Evolutionary conservation across 1,140 invertebrate species (phyloP), one percentile per base, ranked within the genome.

Genomic region (Lordiphosa collinella): DNA sequence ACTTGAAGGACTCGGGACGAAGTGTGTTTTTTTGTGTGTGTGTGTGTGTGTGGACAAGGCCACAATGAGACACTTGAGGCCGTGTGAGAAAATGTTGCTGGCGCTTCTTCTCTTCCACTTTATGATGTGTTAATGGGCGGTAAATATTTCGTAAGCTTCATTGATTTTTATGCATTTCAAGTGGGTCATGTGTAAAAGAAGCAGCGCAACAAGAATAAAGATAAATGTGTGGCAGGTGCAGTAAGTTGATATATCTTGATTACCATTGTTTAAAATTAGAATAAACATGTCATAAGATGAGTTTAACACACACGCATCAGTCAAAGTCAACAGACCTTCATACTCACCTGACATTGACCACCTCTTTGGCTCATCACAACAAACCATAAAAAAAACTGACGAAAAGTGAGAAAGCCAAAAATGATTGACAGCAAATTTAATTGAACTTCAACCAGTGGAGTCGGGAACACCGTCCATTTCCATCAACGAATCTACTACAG

Each of bases 91-190:
- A 62, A 14, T 12, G 47, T 22, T 14, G 31, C 13, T 32, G 25
- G 12, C 35, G 31, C 48, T 49, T 43, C 13, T 29, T 43, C 31
- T 13, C 11, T 50, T 38, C 40, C 37, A 49, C 9, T 41, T 71
- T 65, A 80, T 55, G 75, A 75, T 48, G 70, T 80, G 75, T 71
- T 82, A 80, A 80, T 80, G 76, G 75, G 75, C 75, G 76, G 75
- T 80, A 82, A 80, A 80, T 74, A 80, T 82, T 66, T 75, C 49
- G 55, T 71, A 80, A 82, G 75, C 75, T 80, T 53, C 75, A 80
- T 80, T 82, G 75, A 80, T 75, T 80, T 74, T 67, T 68, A 51
- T 57, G 69, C 64, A 68, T 53, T 51, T 44, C 60, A 79, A 80
- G 60, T 82, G 75, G 75, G 65, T 65, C 75, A 80, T 66, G 60